Evolutionary conservation across 92 coral and sea anemone genomes (phyloP), one percentile per base, ranked within the genome.

Genomic region (Porites cylindrica): DNA sequence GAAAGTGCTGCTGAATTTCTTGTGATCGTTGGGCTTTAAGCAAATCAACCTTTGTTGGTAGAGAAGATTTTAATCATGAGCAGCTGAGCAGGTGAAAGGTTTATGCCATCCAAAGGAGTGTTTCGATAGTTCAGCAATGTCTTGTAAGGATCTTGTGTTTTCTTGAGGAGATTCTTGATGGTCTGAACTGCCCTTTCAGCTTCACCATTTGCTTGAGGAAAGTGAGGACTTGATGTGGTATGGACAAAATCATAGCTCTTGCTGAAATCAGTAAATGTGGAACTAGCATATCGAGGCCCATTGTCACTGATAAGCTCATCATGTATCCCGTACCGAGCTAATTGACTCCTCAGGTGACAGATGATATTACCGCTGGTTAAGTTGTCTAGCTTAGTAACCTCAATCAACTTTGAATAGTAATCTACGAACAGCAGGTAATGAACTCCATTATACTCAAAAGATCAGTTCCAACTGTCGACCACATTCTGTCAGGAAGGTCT

Each of bases 401-500:
- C 92, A 29, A 78, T 84, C 85, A 85, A 85, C 54, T 77, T 77
- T 16, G 89, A 84, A 65, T 75, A 70, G 76, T 89, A 69, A 53
- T 82, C 79, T 11, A 83, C 92, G 9, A 70, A 62, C 38, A 69
- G 62, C 47, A 74, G 24, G 75, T 75, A 82, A 18, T 60, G 50
- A 67, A 81, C 21, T 0, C 70, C 70, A 50, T 85, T 24, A 16
- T 47, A 52, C 83, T 77, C 21, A 51, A 59, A 85, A 88, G 76
- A 52, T 82, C 91, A 75, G 72, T 76, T 75, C 84, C 91, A 19
- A 88, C 50, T 56, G 53, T 82, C 16, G 88, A 79, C 80, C 91
- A 88, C 56, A 83, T 77, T 75, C 91, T 82, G 71, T 67, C 77
- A 18, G 88, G 92, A 10, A 72, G 84, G 1, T 76, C n/a, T 43